Evolutionary conservation across 2,888 invertebrate species (phyloP).

Genomic region (Dendrolimus houi): DNA sequence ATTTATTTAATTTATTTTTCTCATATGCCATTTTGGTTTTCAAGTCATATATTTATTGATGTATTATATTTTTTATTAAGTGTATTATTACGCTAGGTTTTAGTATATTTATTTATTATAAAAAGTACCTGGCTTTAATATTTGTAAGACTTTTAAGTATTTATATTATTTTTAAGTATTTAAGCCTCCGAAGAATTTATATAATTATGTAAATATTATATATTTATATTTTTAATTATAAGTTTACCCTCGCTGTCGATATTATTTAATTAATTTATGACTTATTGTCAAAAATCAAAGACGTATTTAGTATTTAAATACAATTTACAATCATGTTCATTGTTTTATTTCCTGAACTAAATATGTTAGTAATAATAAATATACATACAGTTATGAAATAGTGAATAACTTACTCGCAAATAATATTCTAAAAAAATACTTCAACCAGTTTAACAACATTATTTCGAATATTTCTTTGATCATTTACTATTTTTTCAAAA

Average conservation of each 20-base stretch:
- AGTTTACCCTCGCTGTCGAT: constrained; percentile 10
- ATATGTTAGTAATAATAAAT: too few species aligned
- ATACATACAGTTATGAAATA: too few species aligned
- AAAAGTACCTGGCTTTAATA: constrained; percentile 63
- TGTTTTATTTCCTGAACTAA: constrained; percentile 17
- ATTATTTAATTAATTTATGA: neutral
- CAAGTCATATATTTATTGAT: constrained; percentile 28
- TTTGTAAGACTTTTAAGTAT: constrained; percentile 35
- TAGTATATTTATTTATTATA: constrained; percentile 20
- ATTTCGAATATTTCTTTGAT: too few species aligned
- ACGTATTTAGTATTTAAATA: constrained; percentile 9
- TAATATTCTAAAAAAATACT: too few species aligned
- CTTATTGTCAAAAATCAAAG: neutral
- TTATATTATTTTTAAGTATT: constrained; percentile 7
- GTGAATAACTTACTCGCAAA: too few species aligned
- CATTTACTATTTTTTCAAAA: too few species aligned
- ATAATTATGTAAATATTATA: constrained; percentile 6
- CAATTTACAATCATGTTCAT: constrained; percentile 26
- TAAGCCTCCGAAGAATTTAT: constrained; percentile 2
- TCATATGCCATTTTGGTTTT: constrained; percentile 18
- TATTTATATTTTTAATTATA: constrained; percentile 6
- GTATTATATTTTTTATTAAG: constrained; percentile 25
- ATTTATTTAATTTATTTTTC: constrained; percentile 38
- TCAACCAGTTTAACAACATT: too few species aligned
- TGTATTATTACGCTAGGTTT: constrained; percentile 29